Conservation (phyloP, 2,888 invertebrate genomes). For the Eurois occulta region DNA sequence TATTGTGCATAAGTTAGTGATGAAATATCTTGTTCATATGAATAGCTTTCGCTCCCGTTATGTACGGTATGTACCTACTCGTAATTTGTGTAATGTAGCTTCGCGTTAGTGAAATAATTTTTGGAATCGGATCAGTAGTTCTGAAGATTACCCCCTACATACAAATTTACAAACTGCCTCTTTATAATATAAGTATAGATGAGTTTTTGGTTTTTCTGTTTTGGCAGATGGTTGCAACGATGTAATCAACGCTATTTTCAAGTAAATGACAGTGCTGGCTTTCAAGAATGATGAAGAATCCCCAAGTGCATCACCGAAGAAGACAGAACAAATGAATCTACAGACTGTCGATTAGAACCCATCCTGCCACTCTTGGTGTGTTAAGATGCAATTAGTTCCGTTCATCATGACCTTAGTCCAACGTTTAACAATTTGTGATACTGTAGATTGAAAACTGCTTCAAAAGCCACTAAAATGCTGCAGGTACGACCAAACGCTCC, state of each 20-base stretch:
- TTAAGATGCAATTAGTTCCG: slow-evolving; percentile 32
- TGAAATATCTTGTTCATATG: slow-evolving; percentile 13
- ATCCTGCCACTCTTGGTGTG: slow-evolving; percentile 20
- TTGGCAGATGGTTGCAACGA: neutral
- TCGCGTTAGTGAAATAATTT: too few species aligned
- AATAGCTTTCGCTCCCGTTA: too few species aligned
- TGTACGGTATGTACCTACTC: too few species aligned
- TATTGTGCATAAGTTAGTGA: slow-evolving; percentile 2
- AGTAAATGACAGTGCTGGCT: neutral
- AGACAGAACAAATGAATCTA: slow-evolving; percentile 20
- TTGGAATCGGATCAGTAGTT: too few species aligned
- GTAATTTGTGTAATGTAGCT: too few species aligned
- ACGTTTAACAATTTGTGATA: slow-evolving; percentile 44
- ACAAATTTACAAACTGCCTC: too few species aligned
- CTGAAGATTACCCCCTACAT: too few species aligned
- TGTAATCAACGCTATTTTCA: slow-evolving; percentile 17
- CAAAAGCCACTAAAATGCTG: slow-evolving; percentile 45
- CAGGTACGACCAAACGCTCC: slow-evolving; percentile 22
- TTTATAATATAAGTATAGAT: too few species aligned
- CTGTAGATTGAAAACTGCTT: slow-evolving; percentile 39
- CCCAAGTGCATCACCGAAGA: neutral
- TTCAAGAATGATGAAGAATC: neutral
- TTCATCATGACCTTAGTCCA: slow-evolving; percentile 50
- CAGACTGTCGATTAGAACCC: slow-evolving; percentile 21
- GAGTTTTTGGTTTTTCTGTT: neutral